Percentiles rank a stretch among this genome's conserved stretches.
Evolutionary conservation across 2,888 invertebrate genomes (phyloP).

Genomic region (Aphelenchoides bicaudatus): DNA sequence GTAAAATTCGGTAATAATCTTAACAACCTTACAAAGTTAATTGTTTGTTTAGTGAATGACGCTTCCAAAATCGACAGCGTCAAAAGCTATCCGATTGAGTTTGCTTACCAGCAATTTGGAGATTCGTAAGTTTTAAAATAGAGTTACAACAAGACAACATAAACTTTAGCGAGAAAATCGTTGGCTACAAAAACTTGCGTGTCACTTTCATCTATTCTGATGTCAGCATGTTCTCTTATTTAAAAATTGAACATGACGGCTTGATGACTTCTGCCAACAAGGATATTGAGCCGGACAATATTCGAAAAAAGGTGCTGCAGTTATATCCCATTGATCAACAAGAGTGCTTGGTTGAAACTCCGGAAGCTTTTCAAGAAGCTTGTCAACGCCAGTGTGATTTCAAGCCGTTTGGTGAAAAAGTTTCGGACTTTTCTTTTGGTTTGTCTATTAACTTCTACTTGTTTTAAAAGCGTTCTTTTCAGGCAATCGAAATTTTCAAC

Average conservation of each 20-base stretch:
- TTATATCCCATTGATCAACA: slow-evolving; percentile 40
- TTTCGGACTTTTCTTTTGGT: slow-evolving; percentile 14
- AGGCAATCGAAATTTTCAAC: slow-evolving; percentile 30
- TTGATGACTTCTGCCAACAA: slow-evolving; percentile 64
- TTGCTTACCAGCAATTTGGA: slow-evolving; percentile 90
- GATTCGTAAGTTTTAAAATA: slow-evolving; percentile 67
- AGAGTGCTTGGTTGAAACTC: slow-evolving; percentile 30
- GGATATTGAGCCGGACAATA: slow-evolving; percentile 46
- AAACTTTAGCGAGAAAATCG: slow-evolving; percentile 75
- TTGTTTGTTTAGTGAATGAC: slow-evolving; percentile 35
- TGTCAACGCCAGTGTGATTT: slow-evolving; percentile 64
- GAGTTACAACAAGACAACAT: slow-evolving; percentile 11
- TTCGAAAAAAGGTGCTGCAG: slow-evolving; percentile 35
- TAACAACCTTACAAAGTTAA: not conserved
- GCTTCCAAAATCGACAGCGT: slow-evolving; percentile 33
- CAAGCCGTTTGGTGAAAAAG: slow-evolving; percentile 71
- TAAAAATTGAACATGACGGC: slow-evolving; percentile 73
- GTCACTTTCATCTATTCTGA: slow-evolving; percentile 79
- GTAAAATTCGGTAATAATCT: slow-evolving; percentile 49
- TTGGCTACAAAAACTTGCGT: slow-evolving; percentile 81
- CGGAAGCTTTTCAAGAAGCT: slow-evolving; percentile 27
- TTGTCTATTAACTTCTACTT: slow-evolving; percentile 8
- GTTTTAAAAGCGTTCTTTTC: slow-evolving; percentile 10
- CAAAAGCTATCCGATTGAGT: slow-evolving; percentile 68
- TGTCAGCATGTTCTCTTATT: slow-evolving; percentile 75